Conservation (phyloP, 2,888 invertebrate species). For the Sicus ferrugineus region DNA sequence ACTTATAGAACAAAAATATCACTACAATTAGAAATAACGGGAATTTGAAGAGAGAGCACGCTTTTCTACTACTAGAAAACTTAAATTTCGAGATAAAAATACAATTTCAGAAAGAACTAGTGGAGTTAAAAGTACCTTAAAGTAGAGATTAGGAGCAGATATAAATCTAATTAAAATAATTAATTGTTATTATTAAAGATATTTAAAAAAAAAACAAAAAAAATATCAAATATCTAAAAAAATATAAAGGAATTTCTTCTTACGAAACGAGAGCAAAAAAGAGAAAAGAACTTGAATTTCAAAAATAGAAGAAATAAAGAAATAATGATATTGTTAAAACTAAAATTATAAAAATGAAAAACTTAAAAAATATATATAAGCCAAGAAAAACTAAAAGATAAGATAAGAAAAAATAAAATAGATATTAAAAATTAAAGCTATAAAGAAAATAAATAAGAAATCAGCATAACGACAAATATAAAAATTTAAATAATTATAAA, state of each 20-base stretch:
- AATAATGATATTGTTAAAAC: background rate
- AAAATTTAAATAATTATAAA: background rate
- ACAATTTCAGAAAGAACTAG: constrained; percentile 45
- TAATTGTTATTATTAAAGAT: constrained; percentile 22
- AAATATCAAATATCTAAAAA: constrained; percentile 5
- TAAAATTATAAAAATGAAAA: background rate
- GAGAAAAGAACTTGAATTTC: background rate
- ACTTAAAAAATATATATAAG: background rate
- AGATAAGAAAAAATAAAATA: background rate
- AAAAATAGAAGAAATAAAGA: background rate
- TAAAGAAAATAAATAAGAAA: background rate
- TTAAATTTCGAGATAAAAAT: constrained; percentile 30
- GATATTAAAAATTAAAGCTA: background rate
- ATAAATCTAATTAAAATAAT: background rate
- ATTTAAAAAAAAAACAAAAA: constrained; percentile 35
- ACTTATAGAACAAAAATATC: constrained; percentile 15
- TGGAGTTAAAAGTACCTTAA: constrained; percentile 65
- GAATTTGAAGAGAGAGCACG: too few relatives aligned
- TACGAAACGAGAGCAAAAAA: background rate
- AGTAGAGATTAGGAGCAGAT: constrained; percentile 55
- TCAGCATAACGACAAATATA: too few relatives aligned
- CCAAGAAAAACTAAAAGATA: background rate
- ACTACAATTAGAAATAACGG: too few relatives aligned
- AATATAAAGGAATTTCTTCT: constrained; percentile 22
- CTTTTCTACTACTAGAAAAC: constrained; percentile 9